A percentile compares a stretch with the other conserved stretches of the same genome.
These are phyloP conservation scores for Cynopterus brachyotis DNA, from an alignment of 2,113 vertebrate genomes.

Conservation along the genomic window DNA sequence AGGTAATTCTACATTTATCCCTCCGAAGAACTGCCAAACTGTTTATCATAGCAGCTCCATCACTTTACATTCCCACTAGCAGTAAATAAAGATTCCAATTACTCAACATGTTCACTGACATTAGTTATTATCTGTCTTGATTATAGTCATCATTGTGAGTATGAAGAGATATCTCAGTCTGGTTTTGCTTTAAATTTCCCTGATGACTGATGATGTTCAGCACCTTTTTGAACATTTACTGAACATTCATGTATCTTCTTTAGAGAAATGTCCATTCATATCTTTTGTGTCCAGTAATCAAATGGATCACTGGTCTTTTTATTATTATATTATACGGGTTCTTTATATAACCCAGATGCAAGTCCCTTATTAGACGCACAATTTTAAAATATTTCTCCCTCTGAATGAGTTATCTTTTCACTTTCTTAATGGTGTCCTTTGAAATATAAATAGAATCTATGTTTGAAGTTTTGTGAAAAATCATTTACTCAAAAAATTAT, in stretches of 20 bases:
- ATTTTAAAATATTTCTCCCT: neutral
- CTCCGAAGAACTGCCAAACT: neutral
- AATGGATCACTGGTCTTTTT: neutral
- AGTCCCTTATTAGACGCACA: neutral
- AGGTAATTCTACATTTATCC: neutral
- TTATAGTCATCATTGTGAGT: neutral
- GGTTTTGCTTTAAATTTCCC: conserved; percentile 18
- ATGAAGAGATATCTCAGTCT: neutral
- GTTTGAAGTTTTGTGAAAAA: conserved; percentile 40
- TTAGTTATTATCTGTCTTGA: neutral
- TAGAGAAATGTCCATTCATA: neutral
- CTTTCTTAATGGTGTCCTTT: neutral
- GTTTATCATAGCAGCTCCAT: neutral
- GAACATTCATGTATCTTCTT: neutral
- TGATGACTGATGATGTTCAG: neutral
- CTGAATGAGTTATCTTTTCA: neutral
- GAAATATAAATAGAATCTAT: conserved; percentile 31
- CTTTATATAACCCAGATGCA: neutral
- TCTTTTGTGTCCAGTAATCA: neutral
- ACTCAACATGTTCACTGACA: neutral
- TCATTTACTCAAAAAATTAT: conserved; percentile 7
- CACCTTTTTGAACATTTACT: neutral
- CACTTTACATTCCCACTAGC: neutral
- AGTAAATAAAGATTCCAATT: neutral
- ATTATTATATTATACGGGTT: neutral